These are phyloP conservation scores for Clitarchus hookeri DNA, from an alignment of 2,888 invertebrate genomes.

Conservation along the genomic window DNA sequence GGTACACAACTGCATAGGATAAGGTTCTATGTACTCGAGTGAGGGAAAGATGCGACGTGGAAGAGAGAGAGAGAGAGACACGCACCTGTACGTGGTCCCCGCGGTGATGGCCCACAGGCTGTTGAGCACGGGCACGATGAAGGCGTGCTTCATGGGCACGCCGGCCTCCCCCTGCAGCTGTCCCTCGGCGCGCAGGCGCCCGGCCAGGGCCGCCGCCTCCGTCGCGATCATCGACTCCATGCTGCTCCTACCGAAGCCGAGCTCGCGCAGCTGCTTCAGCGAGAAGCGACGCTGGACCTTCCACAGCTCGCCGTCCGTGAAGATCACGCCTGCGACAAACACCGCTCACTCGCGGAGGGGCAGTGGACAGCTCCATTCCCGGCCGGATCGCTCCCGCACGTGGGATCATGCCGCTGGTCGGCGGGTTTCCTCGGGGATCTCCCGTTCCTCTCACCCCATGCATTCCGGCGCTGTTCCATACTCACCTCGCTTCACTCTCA, in stretches of 20 bases:
- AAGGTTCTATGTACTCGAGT: too few species aligned
- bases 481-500: too few species aligned
- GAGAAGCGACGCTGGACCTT: conserved; percentile 38
- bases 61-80: too few species aligned
- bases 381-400: too few species aligned
- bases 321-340: conserved; percentile 35
- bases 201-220: conserved; percentile 33
- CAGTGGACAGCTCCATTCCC: too few species aligned
- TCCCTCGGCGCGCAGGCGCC: conserved; percentile 21
- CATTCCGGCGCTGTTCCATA: too few species aligned
- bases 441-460: too few species aligned
- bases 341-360: neutral
- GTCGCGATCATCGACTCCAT: conserved; percentile 39
- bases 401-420: too few species aligned
- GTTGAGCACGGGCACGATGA: conserved; percentile 72
- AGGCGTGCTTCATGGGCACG: conserved; percentile 37
- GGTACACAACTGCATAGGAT: too few species aligned
- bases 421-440: too few species aligned
- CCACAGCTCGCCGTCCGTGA: conserved; percentile 40
- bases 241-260: conserved; percentile 37
- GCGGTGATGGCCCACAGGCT: conserved; percentile 83
- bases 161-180: conserved; percentile 24
- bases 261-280: conserved; percentile 36
- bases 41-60: neutral
- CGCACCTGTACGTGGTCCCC: conserved; percentile 54